These are phyloP conservation scores for Patella pellucida DNA, from an alignment of 2,888 invertebrate species.

Conservation along the genomic window DNA sequence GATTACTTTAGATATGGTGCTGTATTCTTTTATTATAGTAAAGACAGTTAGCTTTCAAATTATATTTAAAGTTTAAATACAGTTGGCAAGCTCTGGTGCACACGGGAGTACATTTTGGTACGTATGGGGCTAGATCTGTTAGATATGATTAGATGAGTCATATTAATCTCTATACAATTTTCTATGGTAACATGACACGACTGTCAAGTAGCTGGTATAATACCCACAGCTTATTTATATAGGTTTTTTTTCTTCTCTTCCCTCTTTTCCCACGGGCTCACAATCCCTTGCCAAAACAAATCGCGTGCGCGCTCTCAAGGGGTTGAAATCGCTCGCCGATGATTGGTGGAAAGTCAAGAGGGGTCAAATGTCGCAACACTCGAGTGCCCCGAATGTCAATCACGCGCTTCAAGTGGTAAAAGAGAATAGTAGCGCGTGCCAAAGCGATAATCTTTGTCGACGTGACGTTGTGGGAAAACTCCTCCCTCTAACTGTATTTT, in stretches of 20 bases:
- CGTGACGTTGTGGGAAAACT: constrained; percentile 23
- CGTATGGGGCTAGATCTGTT: not conserved
- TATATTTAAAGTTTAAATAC: too few species aligned
- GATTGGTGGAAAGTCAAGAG: constrained; percentile 23
- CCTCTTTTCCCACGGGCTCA: constrained; percentile 3
- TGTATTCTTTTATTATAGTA: too few species aligned
- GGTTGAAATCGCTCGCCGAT: not conserved
- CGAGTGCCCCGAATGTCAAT: constrained; percentile 20
- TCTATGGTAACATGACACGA: not conserved
- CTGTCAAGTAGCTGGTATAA: not conserved
- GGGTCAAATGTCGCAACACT: constrained; percentile 17
- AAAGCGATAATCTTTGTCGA: constrained; percentile 12
- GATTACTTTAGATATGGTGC: not conserved
- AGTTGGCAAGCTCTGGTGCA: too few species aligned
- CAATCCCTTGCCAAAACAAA: constrained; percentile 6
- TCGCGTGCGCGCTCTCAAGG: not conserved
- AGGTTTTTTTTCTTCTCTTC: not conserved
- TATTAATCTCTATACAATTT: too few species aligned
- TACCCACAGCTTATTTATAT: not conserved
- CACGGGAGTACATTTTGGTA: too few species aligned
- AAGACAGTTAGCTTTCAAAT: too few species aligned
- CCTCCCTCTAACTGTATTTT: constrained; percentile 18
- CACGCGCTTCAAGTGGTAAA: constrained; percentile 3
- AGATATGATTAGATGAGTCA: not conserved
- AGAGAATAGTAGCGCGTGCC: constrained; percentile 19